A percentile compares a stretch with the other conserved stretches of the same genome.
phyloP scores from a whole-genome alignment of 2,113 vertebrate genomes.

The Heterotilapia buettikoferi region DNA sequence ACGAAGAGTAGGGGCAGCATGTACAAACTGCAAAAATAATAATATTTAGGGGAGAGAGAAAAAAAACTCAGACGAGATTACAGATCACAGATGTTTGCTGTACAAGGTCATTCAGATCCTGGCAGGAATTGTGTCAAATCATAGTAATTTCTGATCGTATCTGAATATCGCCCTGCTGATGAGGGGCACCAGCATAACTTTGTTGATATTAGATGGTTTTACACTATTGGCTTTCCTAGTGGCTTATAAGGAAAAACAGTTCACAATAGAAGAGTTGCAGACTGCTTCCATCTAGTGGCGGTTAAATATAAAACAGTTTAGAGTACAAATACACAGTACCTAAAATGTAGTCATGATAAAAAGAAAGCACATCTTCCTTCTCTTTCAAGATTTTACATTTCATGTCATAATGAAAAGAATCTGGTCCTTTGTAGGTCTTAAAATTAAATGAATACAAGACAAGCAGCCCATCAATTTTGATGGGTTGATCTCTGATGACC shows the following conservation, averaged over 20 bases:
- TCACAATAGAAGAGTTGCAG: neutral
- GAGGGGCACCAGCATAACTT: neutral
- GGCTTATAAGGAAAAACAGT: neutral
- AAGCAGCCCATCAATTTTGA: neutral
- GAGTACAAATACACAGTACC: neutral
- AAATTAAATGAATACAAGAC: neutral
- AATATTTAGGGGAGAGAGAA: neutral
- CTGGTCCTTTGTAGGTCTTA: neutral
- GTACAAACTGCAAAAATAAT: neutral
- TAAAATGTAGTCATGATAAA: neutral
- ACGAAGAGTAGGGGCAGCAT: neutral
- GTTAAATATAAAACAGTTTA: neutral
- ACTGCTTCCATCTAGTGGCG: constrained; percentile 52
- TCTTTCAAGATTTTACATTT: neutral
- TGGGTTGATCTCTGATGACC: neutral
- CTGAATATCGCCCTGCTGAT: neutral
- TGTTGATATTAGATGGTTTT: neutral
- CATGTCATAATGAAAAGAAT: neutral
- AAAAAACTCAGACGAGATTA: neutral
- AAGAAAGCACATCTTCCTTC: neutral
- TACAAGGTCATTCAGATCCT: neutral
- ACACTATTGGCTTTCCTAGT: neutral
- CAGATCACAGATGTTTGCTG: neutral
- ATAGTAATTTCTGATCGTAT: neutral
- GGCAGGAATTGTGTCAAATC: neutral